Base-by-base conservation (phyloP, 2,888 invertebrate genomes). In the Hemistola chrysoprasaria region DNA sequence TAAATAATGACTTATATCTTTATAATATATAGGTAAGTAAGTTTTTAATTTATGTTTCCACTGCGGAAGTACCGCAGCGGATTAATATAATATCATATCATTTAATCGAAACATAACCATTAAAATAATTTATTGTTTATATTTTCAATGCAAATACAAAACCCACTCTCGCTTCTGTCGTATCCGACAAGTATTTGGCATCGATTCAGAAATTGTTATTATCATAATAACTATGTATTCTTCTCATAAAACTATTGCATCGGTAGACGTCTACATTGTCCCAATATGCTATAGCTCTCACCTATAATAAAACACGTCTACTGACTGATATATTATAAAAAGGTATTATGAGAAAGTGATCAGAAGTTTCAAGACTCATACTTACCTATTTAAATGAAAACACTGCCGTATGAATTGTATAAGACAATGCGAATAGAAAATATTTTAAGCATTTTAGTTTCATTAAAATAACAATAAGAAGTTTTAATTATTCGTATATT, bases 171-270 rank as follows among this genome's bases (percentile, higher is more conserved):
- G 55, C 47, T 57, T 56, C 58, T 53, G 56, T 65, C 63, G 62
- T 53, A 65, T 64, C 61, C 59, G 77, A 78, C 76, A 70, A 62
- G 59, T 65, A 65, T 70, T 86, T 88, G 87, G 87, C 87, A 85
- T 47, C 56, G 63, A 53, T 68, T 75, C 80, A 78, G 69, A 75
- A 62, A 81, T 79, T 82, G 78, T 82, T 85, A 83, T 84, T 78
- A 80, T 73, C 62, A 69, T 77, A 81, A 85, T 75, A 74, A 75
- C 61, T 3, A 4, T 3, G 4, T 78, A 62, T 61, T 70, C 73
- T 59, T 78, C 82, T 87, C 85, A 87, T 85, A 87, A 78, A 67
- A 69, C 65, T 64, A 78, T 72, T 66, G 75, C 77, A 65, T 75
- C 72, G 69, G 68, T 63, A 68, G 73, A 77, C 66, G 71, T 82